Percentiles rank a stretch among this genome's conserved stretches.
Evolutionary conservation across 2,797 vertebrate genomes (phyloP).

Genomic region (Rhinoraja longicauda): DNA sequence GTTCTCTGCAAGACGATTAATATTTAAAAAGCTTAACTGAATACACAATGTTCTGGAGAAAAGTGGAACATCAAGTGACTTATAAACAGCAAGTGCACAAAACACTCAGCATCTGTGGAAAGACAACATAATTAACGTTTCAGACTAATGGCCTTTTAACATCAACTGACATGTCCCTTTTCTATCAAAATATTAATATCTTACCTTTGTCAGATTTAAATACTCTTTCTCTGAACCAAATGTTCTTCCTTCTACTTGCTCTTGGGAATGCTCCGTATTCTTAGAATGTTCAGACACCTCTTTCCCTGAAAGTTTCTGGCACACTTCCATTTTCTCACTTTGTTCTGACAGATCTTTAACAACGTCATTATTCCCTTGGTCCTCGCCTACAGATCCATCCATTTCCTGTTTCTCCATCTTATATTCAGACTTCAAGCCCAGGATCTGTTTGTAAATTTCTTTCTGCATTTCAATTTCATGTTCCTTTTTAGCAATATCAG

Average conservation of each 20-base stretch:
- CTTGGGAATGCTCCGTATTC: background rate
- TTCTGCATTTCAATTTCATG: conserved; percentile 1
- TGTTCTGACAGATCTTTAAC: background rate
- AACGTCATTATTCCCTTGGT: background rate
- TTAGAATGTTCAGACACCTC: background rate
- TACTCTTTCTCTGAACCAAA: background rate
- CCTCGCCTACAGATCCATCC: background rate
- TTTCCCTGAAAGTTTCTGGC: background rate
- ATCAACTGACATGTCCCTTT: background rate
- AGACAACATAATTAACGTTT: no score
- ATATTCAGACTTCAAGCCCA: background rate
- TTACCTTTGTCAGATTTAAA: conserved; percentile 10
- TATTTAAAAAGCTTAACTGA: no score
- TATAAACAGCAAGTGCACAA: no score
- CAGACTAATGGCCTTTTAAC: no score
- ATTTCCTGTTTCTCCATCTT: background rate
- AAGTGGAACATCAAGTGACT: background rate
- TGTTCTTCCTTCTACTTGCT: background rate
- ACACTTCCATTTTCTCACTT: background rate
- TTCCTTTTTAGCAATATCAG: conserved; percentile 30
- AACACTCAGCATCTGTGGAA: no score
- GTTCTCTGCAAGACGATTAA: no score
- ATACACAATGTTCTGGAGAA: background rate
- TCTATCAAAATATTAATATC: background rate
- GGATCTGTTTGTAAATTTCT: background rate